These are phyloP conservation scores for Mastacembelus armatus DNA, from an alignment of 2,797 vertebrate species.

Conservation along the genomic window DNA sequence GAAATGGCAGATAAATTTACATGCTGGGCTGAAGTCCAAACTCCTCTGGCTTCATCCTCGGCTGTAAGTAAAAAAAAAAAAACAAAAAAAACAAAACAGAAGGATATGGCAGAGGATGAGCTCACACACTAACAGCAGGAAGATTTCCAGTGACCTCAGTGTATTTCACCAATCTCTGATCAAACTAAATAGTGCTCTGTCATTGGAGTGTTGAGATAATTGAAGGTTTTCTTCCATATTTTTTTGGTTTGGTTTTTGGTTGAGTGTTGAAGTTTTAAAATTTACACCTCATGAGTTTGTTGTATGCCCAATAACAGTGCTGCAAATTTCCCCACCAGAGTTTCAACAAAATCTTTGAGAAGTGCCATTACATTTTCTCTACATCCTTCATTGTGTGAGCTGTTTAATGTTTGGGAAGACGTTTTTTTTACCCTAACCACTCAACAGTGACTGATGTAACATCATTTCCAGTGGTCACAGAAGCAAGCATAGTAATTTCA, in stretches of 20 bases:
- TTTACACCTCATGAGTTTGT: slow-evolving; percentile 10
- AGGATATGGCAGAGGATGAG: slow-evolving; percentile 50
- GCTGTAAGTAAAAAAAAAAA: slow-evolving; percentile 54
- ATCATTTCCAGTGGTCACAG: too few species aligned
- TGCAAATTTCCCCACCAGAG: slow-evolving; percentile 37
- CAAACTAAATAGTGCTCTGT: slow-evolving; percentile 41
- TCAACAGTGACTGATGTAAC: neutral
- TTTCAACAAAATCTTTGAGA: slow-evolving; percentile 20
- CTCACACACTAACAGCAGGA: slow-evolving; percentile 56
- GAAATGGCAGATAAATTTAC: slow-evolving; percentile 79
- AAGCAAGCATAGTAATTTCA: too few species aligned
- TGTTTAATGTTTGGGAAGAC: slow-evolving; percentile 5
- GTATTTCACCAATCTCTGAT: slow-evolving; percentile 45
- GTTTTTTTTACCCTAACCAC: neutral
- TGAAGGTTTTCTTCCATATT: slow-evolving; percentile 25
- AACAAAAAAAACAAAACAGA: slow-evolving; percentile 43
- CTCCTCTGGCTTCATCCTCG: slow-evolving; percentile 65
- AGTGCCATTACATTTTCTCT: slow-evolving; percentile 25
- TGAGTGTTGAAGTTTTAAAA: slow-evolving; percentile 18
- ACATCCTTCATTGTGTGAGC: slow-evolving; percentile 11
- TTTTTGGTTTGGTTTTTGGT: slow-evolving; percentile 17
- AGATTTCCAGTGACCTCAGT: slow-evolving; percentile 55
- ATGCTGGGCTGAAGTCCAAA: slow-evolving; percentile 78
- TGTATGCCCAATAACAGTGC: slow-evolving; percentile 22
- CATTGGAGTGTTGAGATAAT: slow-evolving; percentile 21